Percentiles rank a stretch among this genome's conserved stretches.
Evolutionary conservation across 2,888 invertebrate species (phyloP).

Genomic region (Mythimna albipuncta): DNA sequence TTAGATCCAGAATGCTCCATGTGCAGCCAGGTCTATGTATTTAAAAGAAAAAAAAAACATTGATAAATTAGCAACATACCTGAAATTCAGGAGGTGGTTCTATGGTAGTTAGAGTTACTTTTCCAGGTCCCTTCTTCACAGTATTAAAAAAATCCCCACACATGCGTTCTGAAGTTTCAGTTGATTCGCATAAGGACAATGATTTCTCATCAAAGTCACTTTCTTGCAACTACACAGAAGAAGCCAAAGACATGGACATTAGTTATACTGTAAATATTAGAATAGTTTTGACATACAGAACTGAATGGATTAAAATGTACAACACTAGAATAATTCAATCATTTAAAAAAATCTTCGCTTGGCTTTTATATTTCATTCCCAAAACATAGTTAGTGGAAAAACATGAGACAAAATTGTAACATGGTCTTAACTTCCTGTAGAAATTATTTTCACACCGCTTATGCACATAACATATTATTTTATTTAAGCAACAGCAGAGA

Average conservation of each 20-base stretch:
- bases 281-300: background rate
- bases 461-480: background rate
- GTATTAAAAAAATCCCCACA: constrained; percentile 96
- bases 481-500: background rate
- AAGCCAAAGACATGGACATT: background rate
- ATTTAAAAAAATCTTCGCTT: constrained; percentile 13
- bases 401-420: background rate
- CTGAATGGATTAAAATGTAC: background rate
- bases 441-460: background rate
- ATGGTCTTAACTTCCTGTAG: background rate
- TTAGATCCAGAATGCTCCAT: too few species aligned
- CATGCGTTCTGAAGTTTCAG: constrained; percentile 95
- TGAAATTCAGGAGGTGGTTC: constrained; percentile 97
- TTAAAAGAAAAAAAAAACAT: background rate
- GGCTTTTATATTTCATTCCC: background rate
- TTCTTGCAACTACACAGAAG: constrained; percentile 92
- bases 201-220: constrained; percentile 95
- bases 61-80: constrained; percentile 76
- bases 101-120: constrained; percentile 92
- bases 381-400: background rate
- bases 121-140: constrained; percentile 94
- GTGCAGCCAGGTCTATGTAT: too few species aligned
- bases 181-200: constrained; percentile 94
- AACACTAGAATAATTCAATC: background rate
- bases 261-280: background rate